These are phyloP conservation scores for Hylia prasina DNA, from an alignment of 2,113 vertebrate species.

Conservation along the genomic window DNA sequence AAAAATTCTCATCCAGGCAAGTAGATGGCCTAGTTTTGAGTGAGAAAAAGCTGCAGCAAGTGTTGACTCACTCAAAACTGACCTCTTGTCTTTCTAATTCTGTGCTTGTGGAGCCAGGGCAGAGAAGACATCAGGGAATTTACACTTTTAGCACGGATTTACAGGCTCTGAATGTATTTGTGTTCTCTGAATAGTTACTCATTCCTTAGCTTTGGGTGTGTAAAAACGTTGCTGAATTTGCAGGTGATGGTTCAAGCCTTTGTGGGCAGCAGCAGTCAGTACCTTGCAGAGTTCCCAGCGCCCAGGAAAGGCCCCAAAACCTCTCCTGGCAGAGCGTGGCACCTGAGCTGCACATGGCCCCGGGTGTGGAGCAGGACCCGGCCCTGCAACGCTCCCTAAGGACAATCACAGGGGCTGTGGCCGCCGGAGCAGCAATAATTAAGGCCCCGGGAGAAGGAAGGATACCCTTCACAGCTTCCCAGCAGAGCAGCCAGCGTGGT, in stretches of 20 bases:
- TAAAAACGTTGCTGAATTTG: background rate
- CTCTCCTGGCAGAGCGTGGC: background rate
- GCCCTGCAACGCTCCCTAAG: background rate
- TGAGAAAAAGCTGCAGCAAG: background rate
- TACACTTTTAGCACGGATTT: fast-evolving
- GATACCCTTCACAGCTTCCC: background rate
- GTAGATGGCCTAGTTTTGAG: background rate
- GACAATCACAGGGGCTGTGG: background rate
- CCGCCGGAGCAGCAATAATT: background rate
- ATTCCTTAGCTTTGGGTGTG: background rate
- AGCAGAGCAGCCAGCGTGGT: background rate
- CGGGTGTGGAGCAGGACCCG: background rate
- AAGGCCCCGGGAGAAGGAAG: background rate
- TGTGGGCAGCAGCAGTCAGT: background rate
- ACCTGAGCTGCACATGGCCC: background rate
- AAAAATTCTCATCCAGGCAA: background rate
- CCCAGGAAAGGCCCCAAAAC: background rate
- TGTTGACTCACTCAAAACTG: background rate
- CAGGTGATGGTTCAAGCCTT: background rate
- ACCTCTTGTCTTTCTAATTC: background rate
- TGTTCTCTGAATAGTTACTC: background rate
- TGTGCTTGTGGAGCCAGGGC: background rate
- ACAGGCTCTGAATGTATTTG: background rate
- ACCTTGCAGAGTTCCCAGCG: fast-evolving
- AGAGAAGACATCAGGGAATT: background rate